These are phyloP conservation scores for Hemibagrus guttatus DNA, from an alignment of 2,797 vertebrate genomes.

Conservation along the genomic window DNA sequence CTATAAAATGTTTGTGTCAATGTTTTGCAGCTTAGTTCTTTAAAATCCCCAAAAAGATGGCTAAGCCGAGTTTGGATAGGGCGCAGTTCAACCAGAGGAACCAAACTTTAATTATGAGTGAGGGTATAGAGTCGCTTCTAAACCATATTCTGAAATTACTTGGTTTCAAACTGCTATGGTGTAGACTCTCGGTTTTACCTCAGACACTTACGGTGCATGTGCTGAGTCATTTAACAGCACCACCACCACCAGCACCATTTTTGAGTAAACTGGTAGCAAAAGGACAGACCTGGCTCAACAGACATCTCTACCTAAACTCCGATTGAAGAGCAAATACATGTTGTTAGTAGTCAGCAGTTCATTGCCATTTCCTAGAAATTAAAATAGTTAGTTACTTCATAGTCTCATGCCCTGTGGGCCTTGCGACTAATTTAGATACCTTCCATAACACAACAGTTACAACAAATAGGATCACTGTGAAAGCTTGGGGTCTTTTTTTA, in stretches of 20 bases:
- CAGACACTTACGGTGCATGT: neutral
- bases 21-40: neutral
- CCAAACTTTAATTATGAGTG: neutral
- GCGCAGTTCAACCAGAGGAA: neutral
- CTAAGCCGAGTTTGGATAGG: neutral
- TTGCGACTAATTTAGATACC: too few species aligned
- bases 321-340: neutral
- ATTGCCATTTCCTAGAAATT: neutral
- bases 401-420: neutral
- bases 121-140: neutral
- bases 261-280: neutral
- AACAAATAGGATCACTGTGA: neutral
- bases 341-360: neutral
- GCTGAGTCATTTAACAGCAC: neutral
- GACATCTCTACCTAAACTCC: neutral
- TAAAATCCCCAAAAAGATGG: neutral
- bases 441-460: neutral
- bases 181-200: neutral
- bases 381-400: neutral
- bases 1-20: neutral
- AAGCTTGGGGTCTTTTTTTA: neutral
- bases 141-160: neutral
- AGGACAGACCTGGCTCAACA: neutral
- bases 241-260: neutral
- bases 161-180: neutral